Base-by-base conservation (phyloP, 2,888 invertebrate genomes). In the Aspidiotus destructor region DNA sequence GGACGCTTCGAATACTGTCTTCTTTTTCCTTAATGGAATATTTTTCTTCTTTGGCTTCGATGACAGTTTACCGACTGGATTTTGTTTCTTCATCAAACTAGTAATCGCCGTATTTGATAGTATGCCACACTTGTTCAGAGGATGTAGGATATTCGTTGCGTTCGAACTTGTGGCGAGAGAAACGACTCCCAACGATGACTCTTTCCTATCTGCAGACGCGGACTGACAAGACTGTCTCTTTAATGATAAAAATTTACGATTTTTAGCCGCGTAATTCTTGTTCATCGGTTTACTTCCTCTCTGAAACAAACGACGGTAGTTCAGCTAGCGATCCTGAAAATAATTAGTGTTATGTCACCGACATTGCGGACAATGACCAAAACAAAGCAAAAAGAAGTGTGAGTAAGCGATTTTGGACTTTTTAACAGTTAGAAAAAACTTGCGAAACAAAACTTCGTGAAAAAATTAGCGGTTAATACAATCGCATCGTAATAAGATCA, bases 261-360 rank as follows among this genome's bases (percentile, higher is more conserved):
- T 28, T 67, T 67, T 67, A 8, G 58, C 8, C 11, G 48, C 58
- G 58, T 48, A 67, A 60, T 60, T 67, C 60, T 58, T 60, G 16
- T 16, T 57, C 28, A 48, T 52, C 15, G 41, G 58, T 67, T 67
- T 67, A 67, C 60, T 67, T 58, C 67, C 67, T 67, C 67, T 67
- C 67, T 67, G 67, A 57, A 67, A 67, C 63, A 63, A 55, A 63
- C 54, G 55, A 54, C 48, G 48, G 48, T n/a, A n/a, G 48, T 48
- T 28, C 28, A 28, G 28, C 28, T 15, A 67, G 60, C 67, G 67
- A 48, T 67, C 67, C 67, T 60, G 58, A 67, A 67, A 67, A 60
- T 52, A 42, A 60, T 17, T n/a, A 48, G 48, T 11, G 11, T 48
- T 48, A 48, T 11, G 10, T 48, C 48, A n/a, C 48, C n/a, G n/a